Conservation (phyloP, 2,113 vertebrate genomes). For the Chaetodon auriga region DNA sequence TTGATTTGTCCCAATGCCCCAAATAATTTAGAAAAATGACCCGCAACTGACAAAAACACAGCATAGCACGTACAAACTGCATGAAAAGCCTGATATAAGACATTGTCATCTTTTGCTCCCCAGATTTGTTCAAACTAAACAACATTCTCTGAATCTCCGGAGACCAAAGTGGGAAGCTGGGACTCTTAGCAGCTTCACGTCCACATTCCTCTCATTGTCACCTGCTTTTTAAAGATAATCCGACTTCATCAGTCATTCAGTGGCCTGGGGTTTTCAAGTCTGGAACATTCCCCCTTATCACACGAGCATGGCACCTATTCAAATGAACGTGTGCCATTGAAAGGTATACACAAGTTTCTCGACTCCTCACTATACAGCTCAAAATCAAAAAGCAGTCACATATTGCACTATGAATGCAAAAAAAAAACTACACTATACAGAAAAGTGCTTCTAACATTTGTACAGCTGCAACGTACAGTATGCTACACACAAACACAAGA, state of each 20-base stretch:
- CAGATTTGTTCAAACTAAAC: background rate
- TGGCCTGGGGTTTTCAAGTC: constrained; percentile 4
- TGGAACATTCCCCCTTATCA: constrained; percentile 1
- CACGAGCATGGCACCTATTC: constrained; percentile 18
- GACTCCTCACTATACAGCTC: constrained; percentile 29
- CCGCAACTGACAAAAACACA: constrained; percentile 40
- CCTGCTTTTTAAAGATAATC: constrained; percentile 41
- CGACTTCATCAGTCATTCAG: constrained; percentile 35
- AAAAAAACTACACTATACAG: constrained; percentile 64
- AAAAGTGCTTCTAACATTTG: constrained; percentile 77
- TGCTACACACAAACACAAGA: constrained; percentile 69
- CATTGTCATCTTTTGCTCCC: constrained; percentile 19
- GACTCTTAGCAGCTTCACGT: constrained; percentile 45
- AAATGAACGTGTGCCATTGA: constrained; percentile 4
- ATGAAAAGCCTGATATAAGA: constrained; percentile 50
- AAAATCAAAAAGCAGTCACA: constrained; percentile 62
- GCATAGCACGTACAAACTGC: constrained; percentile 51
- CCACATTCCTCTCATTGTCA: constrained; percentile 49
- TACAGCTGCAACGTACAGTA: constrained; percentile 54
- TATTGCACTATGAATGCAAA: constrained; percentile 80
- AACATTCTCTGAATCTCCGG: constrained; percentile 29
- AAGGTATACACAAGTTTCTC: constrained; percentile 10
- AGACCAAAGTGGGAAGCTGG: constrained; percentile 22
- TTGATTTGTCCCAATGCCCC: constrained; percentile 51
- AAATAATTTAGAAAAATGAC: constrained; percentile 52